A percentile compares a stretch with the other conserved stretches of the same genome.
phyloP scores from a whole-genome alignment of 1,140 invertebrate genomes.

The Zaprionus taronus region DNA sequence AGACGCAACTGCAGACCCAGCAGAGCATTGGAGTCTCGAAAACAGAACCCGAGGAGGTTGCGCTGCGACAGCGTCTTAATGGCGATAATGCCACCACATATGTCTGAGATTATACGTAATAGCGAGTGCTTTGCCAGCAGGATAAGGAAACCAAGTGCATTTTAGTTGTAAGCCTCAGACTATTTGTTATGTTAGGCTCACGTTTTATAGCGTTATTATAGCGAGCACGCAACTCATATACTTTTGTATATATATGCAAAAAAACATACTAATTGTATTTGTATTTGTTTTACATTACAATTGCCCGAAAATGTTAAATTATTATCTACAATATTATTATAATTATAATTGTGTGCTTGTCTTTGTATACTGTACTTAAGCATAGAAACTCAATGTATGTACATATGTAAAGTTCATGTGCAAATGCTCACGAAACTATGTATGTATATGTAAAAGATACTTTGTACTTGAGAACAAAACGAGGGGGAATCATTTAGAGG shows the following conservation, averaged over 20 bases:
- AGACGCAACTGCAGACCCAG: not conserved
- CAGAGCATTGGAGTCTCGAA: not conserved
- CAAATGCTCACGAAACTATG: conserved; percentile 30
- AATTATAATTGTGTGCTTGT: conserved; percentile 30
- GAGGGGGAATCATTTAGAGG: no score
- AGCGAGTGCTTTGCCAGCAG: conserved; percentile 8
- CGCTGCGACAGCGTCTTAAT: conserved; percentile 31
- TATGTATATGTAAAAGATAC: not conserved
- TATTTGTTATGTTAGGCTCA: conserved; percentile 22
- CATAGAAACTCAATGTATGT: conserved; percentile 23
- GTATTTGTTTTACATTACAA: conserved; percentile 26
- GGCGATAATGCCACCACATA: conserved; percentile 47
- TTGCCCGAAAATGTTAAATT: conserved; percentile 3
- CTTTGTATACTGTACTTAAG: conserved; percentile 28
- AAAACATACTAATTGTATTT: not conserved
- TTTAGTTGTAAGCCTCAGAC: conserved; percentile 46
- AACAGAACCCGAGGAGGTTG: conserved; percentile 12
- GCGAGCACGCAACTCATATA: conserved; percentile 27
- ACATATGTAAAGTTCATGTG: conserved; percentile 3
- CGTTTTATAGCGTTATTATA: not conserved
- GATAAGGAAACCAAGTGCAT: conserved; percentile 44
- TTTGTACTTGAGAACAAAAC: not conserved
- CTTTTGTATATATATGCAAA: conserved; percentile 48
- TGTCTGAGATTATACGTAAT: conserved; percentile 35
- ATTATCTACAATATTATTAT: conserved; percentile 1